Conservation (phyloP, 2,113 vertebrate species). For the Forbesichthys papilliferus region DNA sequence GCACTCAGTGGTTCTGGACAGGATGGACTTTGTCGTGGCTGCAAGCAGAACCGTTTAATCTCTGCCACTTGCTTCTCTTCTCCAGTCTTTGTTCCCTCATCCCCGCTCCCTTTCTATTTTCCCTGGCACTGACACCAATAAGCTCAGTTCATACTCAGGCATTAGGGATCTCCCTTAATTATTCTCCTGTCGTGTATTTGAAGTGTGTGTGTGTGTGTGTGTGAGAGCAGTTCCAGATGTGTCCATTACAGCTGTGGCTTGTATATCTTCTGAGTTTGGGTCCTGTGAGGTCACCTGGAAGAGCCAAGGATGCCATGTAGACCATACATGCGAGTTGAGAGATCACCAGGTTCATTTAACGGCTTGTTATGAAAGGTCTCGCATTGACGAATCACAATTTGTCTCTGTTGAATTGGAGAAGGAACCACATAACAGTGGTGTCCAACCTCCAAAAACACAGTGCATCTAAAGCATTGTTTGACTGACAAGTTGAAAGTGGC, state of each 20-base stretch:
- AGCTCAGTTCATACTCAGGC: conserved; percentile 69
- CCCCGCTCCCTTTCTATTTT: conserved; percentile 10
- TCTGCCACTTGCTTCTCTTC: not conserved
- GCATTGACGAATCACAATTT: too few relatives aligned
- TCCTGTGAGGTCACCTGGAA: conserved; percentile 23
- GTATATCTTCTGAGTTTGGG: conserved; percentile 15
- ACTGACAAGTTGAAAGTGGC: not conserved
- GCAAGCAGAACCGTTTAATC: conserved; percentile 39
- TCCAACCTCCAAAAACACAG: not conserved
- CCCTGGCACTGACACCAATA: conserved; percentile 63
- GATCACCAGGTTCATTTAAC: conserved; percentile 11
- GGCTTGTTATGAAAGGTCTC: not conserved
- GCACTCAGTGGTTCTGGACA: conserved; percentile 33
- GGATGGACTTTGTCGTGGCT: conserved; percentile 44
- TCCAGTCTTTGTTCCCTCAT: conserved; percentile 11
- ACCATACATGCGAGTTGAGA: conserved; percentile 20
- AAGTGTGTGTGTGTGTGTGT: not conserved
- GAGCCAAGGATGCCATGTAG: not conserved
- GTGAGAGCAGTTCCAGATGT: conserved; percentile 12
- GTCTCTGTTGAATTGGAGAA: not conserved
- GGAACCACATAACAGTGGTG: not conserved
- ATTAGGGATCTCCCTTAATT: conserved; percentile 53
- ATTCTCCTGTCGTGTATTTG: conserved; percentile 2
- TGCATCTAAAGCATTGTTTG: not conserved
- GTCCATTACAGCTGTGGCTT: conserved; percentile 16